phyloP scores from a whole-genome alignment of 2,888 invertebrate genomes.

The Rhingia rostrata region DNA sequence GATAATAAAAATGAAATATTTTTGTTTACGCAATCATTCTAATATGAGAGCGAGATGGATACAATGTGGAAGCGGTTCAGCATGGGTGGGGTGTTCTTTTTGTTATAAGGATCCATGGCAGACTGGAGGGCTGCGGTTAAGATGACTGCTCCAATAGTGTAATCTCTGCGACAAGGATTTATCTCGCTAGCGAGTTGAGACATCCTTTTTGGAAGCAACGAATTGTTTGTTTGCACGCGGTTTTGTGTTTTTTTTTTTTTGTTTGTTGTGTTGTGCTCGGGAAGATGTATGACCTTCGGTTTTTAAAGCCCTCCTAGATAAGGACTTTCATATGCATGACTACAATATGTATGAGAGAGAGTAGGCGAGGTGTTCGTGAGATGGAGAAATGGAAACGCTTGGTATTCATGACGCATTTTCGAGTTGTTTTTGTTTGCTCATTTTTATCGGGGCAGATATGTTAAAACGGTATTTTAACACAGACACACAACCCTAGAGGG shows the following conservation, averaged over 20 bases:
- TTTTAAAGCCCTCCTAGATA: constrained; percentile 43
- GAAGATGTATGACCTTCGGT: constrained; percentile 50
- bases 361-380: constrained; percentile 54
- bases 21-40: constrained; percentile 73
- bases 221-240: constrained; percentile 24
- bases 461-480: constrained; percentile 35
- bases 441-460: constrained; percentile 44
- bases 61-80: constrained; percentile 55
- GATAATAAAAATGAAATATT: constrained; percentile 75
- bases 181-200: constrained; percentile 59
- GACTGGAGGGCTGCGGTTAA: constrained; percentile 4
- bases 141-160: constrained; percentile 64
- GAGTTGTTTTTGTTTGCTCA: constrained; percentile 10
- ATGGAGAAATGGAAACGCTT: constrained; percentile 61
- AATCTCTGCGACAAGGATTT: constrained; percentile 71
- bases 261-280: constrained; percentile 1
- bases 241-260: constrained; percentile 6
- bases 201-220: constrained; percentile 34
- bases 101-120: constrained; percentile 4
- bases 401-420: constrained; percentile 53
- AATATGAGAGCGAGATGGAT: constrained; percentile 54
- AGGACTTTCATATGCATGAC: constrained; percentile 53
- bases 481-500: constrained; percentile 20
- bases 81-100: constrained; percentile 13
- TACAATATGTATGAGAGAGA: not conserved